These are phyloP conservation scores for Drosophila helvetica DNA, from an alignment of 2,888 invertebrate genomes.

Conservation along the genomic window DNA sequence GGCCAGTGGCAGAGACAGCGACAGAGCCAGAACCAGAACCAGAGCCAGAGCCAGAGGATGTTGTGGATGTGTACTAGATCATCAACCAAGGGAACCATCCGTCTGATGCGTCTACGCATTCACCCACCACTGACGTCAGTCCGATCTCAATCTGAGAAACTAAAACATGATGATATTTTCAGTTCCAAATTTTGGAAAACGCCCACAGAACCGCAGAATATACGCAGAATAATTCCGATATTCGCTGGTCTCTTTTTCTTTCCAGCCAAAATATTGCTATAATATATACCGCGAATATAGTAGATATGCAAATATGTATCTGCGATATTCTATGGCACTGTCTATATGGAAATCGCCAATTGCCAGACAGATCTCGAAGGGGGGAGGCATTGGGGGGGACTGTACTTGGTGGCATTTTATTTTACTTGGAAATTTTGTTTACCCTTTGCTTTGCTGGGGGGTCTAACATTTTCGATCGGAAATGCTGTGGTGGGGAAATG, in stretches of 20 bases:
- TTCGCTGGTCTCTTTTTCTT: conserved; percentile 1
- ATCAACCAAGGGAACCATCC: neutral
- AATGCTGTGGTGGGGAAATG: neutral
- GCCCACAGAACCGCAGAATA: conserved; percentile 56
- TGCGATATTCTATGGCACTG: neutral
- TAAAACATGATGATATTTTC: conserved; percentile 27
- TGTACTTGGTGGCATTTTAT: conserved; percentile 30
- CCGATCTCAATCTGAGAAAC: conserved; percentile 3
- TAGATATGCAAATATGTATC: conserved; percentile 5
- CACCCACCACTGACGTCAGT: conserved; percentile 38
- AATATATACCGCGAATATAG: neutral
- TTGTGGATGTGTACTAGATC: neutral
- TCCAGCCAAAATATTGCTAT: conserved; percentile 50
- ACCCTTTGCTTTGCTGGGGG: conserved; percentile 10
- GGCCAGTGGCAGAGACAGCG: neutral
- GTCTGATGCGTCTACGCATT: conserved; percentile 34
- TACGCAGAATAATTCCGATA: conserved; percentile 24
- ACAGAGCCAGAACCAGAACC: too few species aligned
- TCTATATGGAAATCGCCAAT: conserved; percentile 18
- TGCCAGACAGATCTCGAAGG: conserved; percentile 17
- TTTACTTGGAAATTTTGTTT: conserved; percentile 27
- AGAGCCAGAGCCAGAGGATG: too few species aligned
- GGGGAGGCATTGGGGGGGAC: conserved; percentile 22
- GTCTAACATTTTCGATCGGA: neutral
- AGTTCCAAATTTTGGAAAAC: conserved; percentile 56